These are phyloP conservation scores for Helarctos malayanus DNA, from an alignment of 2,797 vertebrate genomes.

Conservation along the genomic window DNA sequence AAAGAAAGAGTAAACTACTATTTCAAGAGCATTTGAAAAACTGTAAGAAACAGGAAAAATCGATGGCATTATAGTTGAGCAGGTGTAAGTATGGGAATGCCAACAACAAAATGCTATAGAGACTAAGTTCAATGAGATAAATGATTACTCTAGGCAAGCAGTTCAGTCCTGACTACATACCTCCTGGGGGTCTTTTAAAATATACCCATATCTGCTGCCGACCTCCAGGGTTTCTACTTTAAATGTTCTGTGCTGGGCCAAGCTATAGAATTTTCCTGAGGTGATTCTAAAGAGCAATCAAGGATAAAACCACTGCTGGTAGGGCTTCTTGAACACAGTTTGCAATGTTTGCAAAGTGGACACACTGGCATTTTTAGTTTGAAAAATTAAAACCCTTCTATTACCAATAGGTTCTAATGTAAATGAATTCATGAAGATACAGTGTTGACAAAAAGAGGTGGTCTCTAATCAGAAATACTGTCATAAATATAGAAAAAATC, in stretches of 20 bases:
- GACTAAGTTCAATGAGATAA: background rate
- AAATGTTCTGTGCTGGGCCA: background rate
- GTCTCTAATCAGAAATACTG: constrained; percentile 25
- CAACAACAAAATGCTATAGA: background rate
- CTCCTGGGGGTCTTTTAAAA: background rate
- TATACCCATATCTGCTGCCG: background rate
- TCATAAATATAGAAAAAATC: background rate
- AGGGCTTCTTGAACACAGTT: constrained; percentile 46
- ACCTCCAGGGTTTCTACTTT: background rate
- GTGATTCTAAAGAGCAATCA: background rate
- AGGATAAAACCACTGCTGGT: background rate
- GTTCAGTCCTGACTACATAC: background rate
- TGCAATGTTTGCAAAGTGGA: constrained; percentile 31
- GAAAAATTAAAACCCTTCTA: constrained; percentile 28
- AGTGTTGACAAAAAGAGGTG: background rate
- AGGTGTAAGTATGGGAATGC: background rate
- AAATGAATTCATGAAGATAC: background rate
- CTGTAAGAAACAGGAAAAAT: background rate
- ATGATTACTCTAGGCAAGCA: background rate
- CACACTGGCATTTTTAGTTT: constrained; percentile 31
- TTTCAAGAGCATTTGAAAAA: constrained; percentile 17
- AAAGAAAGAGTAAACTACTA: background rate
- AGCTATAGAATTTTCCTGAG: background rate
- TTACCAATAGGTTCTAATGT: background rate
- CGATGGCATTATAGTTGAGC: background rate